Conservation (phyloP, 2,113 vertebrate species). For the Phyllostomus hastatus region DNA sequence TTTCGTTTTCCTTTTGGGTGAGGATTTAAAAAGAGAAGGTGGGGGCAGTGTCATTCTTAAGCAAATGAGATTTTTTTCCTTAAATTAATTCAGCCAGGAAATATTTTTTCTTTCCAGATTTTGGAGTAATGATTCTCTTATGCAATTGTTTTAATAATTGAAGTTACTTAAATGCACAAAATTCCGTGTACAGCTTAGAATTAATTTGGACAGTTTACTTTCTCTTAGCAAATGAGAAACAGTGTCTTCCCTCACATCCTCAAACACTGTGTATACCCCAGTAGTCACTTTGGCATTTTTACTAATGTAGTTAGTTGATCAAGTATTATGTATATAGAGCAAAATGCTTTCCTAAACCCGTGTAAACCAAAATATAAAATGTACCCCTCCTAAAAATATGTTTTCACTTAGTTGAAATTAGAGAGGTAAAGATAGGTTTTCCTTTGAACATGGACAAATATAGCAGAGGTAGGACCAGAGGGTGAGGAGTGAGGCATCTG, state of each 20-base stretch:
- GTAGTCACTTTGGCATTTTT: not conserved
- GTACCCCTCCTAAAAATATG: not conserved
- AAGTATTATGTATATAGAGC: not conserved
- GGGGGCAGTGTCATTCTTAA: not conserved
- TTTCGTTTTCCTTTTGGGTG: not conserved
- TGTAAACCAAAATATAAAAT: not conserved
- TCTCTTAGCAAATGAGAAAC: constrained; percentile 1
- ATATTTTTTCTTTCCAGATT: not conserved
- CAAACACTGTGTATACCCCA: not conserved
- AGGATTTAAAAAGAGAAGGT: not conserved
- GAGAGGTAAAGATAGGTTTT: constrained; percentile 12
- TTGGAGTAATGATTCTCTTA: constrained; percentile 22
- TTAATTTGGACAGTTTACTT: not conserved
- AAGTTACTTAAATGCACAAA: not conserved
- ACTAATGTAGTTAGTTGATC: not conserved
- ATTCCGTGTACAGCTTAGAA: not conserved
- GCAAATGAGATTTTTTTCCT: not conserved
- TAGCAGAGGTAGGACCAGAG: not conserved
- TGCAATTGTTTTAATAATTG: constrained; percentile 19
- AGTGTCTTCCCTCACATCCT: not conserved
- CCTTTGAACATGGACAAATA: not conserved
- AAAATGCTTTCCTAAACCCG: constrained; percentile 13
- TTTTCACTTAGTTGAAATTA: constrained; percentile 3
- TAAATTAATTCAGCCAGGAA: constrained; percentile 19
- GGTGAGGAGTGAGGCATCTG: not conserved